Evolutionary conservation across 2,113 vertebrate species (phyloP), one percentile per base, ranked within the genome.

Genomic region (Rissa tridactyla): DNA sequence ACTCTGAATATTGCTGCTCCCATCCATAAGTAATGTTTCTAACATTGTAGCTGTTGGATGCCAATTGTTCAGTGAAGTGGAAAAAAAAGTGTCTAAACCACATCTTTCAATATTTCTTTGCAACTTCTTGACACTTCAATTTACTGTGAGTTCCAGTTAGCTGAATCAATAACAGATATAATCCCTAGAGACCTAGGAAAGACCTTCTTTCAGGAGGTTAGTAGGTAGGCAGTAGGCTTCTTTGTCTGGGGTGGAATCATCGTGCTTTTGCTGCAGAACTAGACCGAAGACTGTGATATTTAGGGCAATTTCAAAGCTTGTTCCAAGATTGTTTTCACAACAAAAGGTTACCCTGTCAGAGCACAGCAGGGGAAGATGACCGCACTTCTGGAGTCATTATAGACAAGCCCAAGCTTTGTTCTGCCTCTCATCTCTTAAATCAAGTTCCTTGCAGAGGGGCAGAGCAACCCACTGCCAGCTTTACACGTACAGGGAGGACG

Each of bases 341-440:
- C 58, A 73, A 94, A 95, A 96, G 70, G 70, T 94, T 97, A 77
- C 55, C 16, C 78, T 93, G 90, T 90, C 79, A 83, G 79, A 73
- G 40, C 90, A 83, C 88, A 88, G 85, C 84, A 82, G 89, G 92
- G 68, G 55, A 88, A 71, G 68, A 25, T 86, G 78, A 90, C 82
- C 1, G 0, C 21, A 25, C 49, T 87, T 90, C 75, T 80, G 46
- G 78, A 95, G 79, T 92, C 90, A 78, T 15, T 42, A 26, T 51
- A 80, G 71, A 51, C 75, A 92, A 92, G n/a, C n/a, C 42, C 62
- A 87, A 73, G 90, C 71, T 94, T 96, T 94, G 90, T 90, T 96
- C 93, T 94, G 66, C 68, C 47, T 81, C 75, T 90, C n/a, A 36
- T 77, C 26, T 88, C 75, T 96, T 86, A 80, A 92, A 92, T 70